Evolutionary conservation across 2,797 vertebrate genomes (phyloP).

Genomic region (Mergus octosetaceus): DNA sequence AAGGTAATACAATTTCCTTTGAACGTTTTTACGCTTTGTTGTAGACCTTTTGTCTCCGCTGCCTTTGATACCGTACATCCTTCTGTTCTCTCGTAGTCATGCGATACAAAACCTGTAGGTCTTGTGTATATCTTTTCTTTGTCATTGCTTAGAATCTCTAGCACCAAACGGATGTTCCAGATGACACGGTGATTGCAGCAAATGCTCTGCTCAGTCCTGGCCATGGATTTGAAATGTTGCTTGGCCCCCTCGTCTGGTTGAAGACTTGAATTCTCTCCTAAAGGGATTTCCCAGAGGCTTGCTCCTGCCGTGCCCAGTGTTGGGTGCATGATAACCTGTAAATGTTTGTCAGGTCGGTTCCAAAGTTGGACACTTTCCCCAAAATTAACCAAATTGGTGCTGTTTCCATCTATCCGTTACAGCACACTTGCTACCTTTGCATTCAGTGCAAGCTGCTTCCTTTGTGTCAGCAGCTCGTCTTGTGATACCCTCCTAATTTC

Average conservation of each 20-base stretch:
- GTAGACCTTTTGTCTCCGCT: rapidly evolving
- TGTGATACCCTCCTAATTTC: not conserved
- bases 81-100: not conserved
- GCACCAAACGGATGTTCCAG: not conserved
- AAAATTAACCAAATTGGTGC: not conserved
- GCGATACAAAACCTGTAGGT: rapidly evolving
- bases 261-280: not conserved
- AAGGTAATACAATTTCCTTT: not conserved
- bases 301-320: not conserved
- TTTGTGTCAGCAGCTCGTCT: not conserved
- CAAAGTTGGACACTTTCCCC: not conserved
- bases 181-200: not conserved
- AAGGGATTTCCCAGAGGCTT: not conserved
- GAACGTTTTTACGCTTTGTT: not conserved
- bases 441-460: not conserved
- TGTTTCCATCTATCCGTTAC: not conserved
- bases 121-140: not conserved
- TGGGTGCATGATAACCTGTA: not conserved
- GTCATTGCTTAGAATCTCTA: not conserved
- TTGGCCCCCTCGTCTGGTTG: not conserved
- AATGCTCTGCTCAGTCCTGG: not conserved
- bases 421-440: not conserved
- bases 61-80: not conserved
- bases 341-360: not conserved
- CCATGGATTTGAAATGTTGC: not conserved